phyloP scores from a whole-genome alignment of 1,140 invertebrate genomes.

The Acromyrmex echinatior region DNA sequence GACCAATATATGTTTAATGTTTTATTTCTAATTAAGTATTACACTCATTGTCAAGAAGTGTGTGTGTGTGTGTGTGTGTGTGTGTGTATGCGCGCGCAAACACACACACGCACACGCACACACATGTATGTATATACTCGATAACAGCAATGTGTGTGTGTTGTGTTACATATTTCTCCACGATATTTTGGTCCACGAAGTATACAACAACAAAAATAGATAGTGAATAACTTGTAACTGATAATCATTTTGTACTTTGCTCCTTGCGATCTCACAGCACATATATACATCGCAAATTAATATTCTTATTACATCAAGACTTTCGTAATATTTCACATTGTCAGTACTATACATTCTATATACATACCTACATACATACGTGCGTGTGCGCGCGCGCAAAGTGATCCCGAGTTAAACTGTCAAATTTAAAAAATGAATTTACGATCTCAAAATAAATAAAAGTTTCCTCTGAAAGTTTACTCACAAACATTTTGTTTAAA shows the following conservation, averaged over 20 bases:
- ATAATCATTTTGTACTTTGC: slow-evolving; percentile 63
- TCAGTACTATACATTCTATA: slow-evolving; percentile 33
- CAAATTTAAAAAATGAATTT: too few species aligned
- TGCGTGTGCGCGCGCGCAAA: neutral
- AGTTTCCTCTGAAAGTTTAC: too few species aligned
- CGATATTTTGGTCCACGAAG: slow-evolving; percentile 55
- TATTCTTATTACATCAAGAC: slow-evolving; percentile 29
- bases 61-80: neutral
- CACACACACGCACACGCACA: too few species aligned
- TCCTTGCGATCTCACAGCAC: slow-evolving; percentile 12
- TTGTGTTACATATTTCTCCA: slow-evolving; percentile 20
- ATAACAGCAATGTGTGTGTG: neutral
- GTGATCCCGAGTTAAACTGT: too few species aligned
- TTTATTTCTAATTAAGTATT: slow-evolving; percentile 33
- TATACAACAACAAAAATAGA: slow-evolving; percentile 35
- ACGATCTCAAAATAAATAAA: too few species aligned
- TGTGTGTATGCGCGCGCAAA: too few species aligned
- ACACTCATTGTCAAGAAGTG: slow-evolving; percentile 41
- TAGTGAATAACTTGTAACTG: slow-evolving; percentile 43
- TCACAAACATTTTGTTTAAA: too few species aligned
- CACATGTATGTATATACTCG: neutral
- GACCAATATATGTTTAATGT: slow-evolving; percentile 7
- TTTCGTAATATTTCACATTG: slow-evolving; percentile 34
- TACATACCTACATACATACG: neutral
- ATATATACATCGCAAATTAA: slow-evolving; percentile 21